Percentiles rank a stretch among this genome's conserved stretches.
Conservation (phyloP, 2,113 vertebrate species). For the Heloderma charlesbogerti region DNA sequence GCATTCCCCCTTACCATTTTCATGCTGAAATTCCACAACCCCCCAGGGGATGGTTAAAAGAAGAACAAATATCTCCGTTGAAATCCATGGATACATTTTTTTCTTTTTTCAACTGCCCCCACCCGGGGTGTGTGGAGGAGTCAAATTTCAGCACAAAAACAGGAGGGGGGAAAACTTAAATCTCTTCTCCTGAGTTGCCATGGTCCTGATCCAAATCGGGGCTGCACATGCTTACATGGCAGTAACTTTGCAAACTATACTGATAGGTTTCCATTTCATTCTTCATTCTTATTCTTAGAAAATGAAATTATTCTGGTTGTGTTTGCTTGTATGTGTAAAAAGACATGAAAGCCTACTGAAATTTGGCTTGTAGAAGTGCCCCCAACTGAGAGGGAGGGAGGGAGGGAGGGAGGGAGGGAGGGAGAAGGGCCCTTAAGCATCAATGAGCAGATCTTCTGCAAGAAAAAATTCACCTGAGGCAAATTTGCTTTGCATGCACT, state of each 20-base stretch:
- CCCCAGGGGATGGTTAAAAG: no score
- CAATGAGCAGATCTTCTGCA: not conserved
- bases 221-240: no score
- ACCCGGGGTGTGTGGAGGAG: no score
- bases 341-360: slow-evolving; percentile 15
- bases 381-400: not conserved
- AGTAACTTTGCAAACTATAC: not conserved
- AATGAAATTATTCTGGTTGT: not conserved
- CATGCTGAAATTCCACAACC: no score
- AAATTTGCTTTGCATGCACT: slow-evolving; percentile 13
- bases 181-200: no score
- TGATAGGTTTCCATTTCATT: not conserved
- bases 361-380: not conserved
- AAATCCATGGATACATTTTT: no score
- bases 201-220: no score
- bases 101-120: no score
- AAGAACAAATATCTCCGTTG: no score
- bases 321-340: slow-evolving; percentile 28
- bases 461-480: slow-evolving; percentile 35
- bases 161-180: no score
- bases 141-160: no score
- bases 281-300: not conserved
- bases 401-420: not conserved
- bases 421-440: slow-evolving; percentile 15
- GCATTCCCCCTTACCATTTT: no score